These are phyloP conservation scores for Mesodorylaimus sp. DNA, from an alignment of 2,888 invertebrate species.

Conservation along the genomic window DNA sequence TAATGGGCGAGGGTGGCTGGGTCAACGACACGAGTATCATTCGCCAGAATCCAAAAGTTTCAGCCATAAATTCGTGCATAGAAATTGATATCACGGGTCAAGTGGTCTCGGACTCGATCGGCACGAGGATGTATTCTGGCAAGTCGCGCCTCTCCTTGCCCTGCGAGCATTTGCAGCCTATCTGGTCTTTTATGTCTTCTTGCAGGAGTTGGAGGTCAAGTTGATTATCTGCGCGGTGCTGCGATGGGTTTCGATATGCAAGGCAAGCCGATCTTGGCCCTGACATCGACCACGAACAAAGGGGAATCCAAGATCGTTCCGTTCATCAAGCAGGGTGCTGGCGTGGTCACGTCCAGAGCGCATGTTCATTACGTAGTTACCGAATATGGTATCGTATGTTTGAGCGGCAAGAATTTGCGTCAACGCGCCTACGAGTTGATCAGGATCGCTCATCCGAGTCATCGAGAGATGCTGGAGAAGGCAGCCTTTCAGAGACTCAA, in stretches of 20 bases:
- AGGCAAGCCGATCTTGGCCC: conserved; percentile 77
- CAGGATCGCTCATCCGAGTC: conserved; percentile 68
- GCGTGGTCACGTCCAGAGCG: conserved; percentile 76
- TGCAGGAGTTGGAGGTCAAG: conserved; percentile 82
- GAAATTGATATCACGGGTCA: conserved; percentile 87
- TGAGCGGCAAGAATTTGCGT: conserved; percentile 70
- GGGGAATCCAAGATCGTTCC: conserved; percentile 69
- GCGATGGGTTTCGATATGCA: conserved; percentile 61
- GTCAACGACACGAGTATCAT: conserved; percentile 67
- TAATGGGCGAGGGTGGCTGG: conserved; percentile 71
- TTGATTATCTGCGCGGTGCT: conserved; percentile 79
- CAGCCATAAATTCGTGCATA: conserved; percentile 87
- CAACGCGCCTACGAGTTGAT: conserved; percentile 77
- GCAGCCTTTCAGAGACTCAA: conserved; percentile 54
- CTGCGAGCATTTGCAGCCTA: too few species aligned
- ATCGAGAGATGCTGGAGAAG: conserved; percentile 61
- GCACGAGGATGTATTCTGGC: conserved; percentile 49
- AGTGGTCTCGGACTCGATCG: conserved; percentile 78
- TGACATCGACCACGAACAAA: conserved; percentile 57
- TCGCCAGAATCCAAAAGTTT: conserved; percentile 67
- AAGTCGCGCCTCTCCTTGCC: too few species aligned
- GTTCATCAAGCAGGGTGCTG: conserved; percentile 61
- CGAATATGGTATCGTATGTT: conserved; percentile 66
- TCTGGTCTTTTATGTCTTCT: too few species aligned
- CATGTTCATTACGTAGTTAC: conserved; percentile 86